Base-by-base conservation (phyloP, 2,797 vertebrate species). In the Gobionotothen gibberifrons region DNA sequence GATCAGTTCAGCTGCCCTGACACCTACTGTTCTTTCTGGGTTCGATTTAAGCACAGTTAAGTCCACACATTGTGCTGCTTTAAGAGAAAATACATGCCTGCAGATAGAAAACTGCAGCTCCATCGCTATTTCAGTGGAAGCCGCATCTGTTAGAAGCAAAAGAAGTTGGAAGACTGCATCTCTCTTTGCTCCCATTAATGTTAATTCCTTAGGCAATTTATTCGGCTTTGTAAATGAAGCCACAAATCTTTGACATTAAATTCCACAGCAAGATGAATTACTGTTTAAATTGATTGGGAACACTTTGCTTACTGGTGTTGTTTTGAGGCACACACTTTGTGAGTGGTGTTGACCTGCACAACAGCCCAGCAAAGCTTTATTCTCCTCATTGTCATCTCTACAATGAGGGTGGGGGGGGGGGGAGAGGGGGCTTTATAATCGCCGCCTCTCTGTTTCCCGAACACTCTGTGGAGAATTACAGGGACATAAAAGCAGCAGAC, bases 351-450 rank as follows among this genome's bases (percentile, higher is more conserved):
- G 79, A 89, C 84, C 69, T 82, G 70, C 71, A 72, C 69, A 79
- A 77, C 74, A 83, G 76, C 76, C 49, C 48, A 42, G 78, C 78
- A 56, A 49, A 84, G 90, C 84, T 85, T 75, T 83, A 81, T 82
- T 81, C 82, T 85, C 65, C 55, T 85, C 83, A 86, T 82, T 84
- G 85, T 91, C 85, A 74, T 72, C 74, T 52, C 69, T 55, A 66
- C 82, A 87, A 87, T 84, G 82, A 86, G 26, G 68, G 42, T 36
- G 46, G 70, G 51, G 26, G 48, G 13, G n/a, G 15, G 17, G 73
- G 78, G 49, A 19, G 62, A 57, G 47, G n/a, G 32, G 76, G 79
- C 60, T 76, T 78, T 81, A 86, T 85, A 88, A 91, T 91, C 87
- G 82, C 51, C 21, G 47, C 47, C 76, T 84, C 81, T 79, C 76